Evolutionary conservation across 2,113 vertebrate species (phyloP).

Genomic region (Vireo altiloquus): DNA sequence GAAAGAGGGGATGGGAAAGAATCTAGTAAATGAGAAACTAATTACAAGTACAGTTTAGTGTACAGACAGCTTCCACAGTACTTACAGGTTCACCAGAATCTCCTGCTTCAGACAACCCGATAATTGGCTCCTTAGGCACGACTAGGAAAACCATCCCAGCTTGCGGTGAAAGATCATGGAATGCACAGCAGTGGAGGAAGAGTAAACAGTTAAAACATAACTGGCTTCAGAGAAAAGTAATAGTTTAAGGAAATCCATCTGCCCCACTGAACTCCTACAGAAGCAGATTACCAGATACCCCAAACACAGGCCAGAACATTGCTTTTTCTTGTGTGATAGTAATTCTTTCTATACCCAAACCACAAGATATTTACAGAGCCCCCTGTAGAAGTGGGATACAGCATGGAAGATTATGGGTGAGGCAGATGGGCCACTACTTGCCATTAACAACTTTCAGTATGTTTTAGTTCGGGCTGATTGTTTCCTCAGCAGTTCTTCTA

Average conservation of each 20-base stretch:
- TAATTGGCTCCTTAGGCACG: conserved; percentile 83
- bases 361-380: no score
- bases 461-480: neutral
- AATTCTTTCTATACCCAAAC: neutral
- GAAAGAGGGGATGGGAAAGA: neutral
- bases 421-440: neutral
- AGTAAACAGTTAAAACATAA: neutral
- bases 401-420: neutral
- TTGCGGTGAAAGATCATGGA: conserved; percentile 83
- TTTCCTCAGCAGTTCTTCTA: neutral
- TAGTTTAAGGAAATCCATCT: neutral
- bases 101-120: conserved; percentile 80
- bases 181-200: conserved; percentile 79
- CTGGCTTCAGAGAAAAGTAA: neutral
- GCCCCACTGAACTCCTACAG: neutral
- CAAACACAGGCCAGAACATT: neutral
- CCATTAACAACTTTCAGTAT: neutral
- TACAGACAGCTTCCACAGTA: neutral
- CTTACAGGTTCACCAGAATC: no score
- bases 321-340: neutral
- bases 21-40: neutral
- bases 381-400: no score
- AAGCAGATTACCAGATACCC: neutral
- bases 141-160: conserved; percentile 87
- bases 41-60: neutral